These are phyloP conservation scores for Centrocercus urophasianus DNA, from an alignment of 2,113 vertebrate genomes.

Conservation along the genomic window DNA sequence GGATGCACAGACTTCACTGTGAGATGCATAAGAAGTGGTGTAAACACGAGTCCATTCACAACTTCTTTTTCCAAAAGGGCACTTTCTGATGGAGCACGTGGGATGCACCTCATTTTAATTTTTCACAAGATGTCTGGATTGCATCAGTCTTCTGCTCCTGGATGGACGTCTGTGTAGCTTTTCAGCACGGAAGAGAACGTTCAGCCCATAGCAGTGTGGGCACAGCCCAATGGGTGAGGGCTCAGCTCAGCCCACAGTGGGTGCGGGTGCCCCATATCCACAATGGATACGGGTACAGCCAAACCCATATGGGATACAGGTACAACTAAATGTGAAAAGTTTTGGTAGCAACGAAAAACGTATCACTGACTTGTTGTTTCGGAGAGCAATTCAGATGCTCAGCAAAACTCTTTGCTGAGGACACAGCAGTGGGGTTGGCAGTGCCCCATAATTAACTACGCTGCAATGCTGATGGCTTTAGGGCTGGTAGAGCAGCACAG, in stretches of 20 bases:
- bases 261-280: too few species aligned
- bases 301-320: neutral
- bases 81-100: neutral
- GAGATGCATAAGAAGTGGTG: accelerated
- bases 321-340: neutral
- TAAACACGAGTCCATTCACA: neutral
- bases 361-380: neutral
- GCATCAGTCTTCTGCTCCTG: neutral
- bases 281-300: too few species aligned
- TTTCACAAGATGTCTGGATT: neutral
- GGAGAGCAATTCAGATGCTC: neutral
- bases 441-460: neutral
- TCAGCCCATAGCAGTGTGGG: neutral
- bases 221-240: too few species aligned
- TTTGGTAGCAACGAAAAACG: neutral
- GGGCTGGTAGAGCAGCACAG: neutral
- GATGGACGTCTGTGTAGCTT: neutral
- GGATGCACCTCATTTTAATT: neutral
- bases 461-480: neutral
- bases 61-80: neutral
- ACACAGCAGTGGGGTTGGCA: too few species aligned
- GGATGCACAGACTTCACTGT: neutral
- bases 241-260: too few species aligned
- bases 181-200: neutral
- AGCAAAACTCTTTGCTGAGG: too few species aligned